phyloP scores from a whole-genome alignment of 2,888 invertebrate species.

The Meiosimyza decipiens region DNA sequence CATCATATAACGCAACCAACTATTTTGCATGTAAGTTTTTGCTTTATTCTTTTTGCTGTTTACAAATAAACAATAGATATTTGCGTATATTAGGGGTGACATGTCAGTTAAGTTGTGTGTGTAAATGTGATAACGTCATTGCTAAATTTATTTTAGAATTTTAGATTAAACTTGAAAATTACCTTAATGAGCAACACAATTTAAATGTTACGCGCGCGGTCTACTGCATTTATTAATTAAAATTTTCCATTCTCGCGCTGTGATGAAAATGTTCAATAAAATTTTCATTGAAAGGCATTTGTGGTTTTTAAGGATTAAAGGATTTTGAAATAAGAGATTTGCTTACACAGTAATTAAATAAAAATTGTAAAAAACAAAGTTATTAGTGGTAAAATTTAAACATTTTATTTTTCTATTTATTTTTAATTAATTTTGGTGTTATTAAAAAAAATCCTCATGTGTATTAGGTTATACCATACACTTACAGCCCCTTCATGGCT shows the following conservation, averaged over 20 bases:
- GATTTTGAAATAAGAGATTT: background rate
- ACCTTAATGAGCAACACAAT: conserved; percentile 44
- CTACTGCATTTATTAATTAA: conserved; percentile 26
- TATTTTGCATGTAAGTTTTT: conserved; percentile 78
- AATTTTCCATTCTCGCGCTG: background rate
- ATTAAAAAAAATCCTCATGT: no score
- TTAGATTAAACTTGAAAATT: conserved; percentile 2
- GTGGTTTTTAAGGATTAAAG: background rate
- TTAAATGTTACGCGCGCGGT: conserved; percentile 42
- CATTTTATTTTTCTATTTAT: no score
- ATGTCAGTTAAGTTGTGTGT: conserved; percentile 8
- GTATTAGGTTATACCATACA: no score
- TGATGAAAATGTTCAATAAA: conserved; percentile 24
- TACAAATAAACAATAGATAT: conserved; percentile 1
- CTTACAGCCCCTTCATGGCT: no score
- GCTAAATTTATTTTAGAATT: conserved; percentile 20
- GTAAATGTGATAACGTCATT: conserved; percentile 10
- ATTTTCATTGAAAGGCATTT: conserved; percentile 1
- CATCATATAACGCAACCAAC: conserved; percentile 93
- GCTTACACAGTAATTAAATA: no score
- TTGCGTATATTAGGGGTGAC: conserved; percentile 17
- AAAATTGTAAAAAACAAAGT: background rate
- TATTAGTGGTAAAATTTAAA: background rate
- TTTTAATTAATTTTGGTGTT: no score
- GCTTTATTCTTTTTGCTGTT: conserved; percentile 20